These are phyloP conservation scores for Globicephala melas DNA, from an alignment of 2,113 vertebrate genomes.

Conservation along the genomic window DNA sequence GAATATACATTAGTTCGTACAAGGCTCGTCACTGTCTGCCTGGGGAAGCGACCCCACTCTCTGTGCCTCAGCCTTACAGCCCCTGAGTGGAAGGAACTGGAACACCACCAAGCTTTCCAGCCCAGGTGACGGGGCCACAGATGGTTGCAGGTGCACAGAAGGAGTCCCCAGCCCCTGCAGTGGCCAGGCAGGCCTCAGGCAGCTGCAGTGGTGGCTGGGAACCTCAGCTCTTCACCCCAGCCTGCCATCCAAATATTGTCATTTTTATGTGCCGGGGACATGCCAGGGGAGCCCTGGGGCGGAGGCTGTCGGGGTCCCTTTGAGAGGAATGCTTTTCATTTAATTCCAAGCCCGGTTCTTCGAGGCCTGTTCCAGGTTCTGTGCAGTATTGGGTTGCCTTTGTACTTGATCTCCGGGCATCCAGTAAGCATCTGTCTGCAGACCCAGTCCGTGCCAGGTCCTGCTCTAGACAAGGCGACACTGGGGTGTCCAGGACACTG, in stretches of 20 bases:
- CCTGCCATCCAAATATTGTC: not conserved
- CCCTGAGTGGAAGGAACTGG: not conserved
- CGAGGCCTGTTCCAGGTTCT: not conserved
- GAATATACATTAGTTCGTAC: not conserved
- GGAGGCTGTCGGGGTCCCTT: no score
- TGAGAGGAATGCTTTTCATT: not conserved
- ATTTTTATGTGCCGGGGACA: not conserved
- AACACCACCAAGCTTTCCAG: not conserved
- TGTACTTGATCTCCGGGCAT: accelerated
- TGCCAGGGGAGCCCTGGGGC: not conserved
- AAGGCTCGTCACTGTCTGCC: accelerated
- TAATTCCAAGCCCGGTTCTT: not conserved
- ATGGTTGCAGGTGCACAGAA: not conserved
- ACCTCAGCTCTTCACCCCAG: not conserved
- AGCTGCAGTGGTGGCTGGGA: not conserved
- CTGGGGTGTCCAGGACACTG: not conserved
- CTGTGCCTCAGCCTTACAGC: not conserved
- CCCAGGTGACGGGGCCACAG: not conserved
- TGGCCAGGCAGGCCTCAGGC: no score
- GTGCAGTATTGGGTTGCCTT: not conserved
- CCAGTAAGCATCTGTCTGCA: not conserved
- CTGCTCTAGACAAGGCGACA: no score
- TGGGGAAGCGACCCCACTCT: not conserved
- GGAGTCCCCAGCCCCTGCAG: no score
- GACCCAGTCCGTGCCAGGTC: accelerated